Evolutionary conservation across 1,140 invertebrate species (phyloP), one percentile per base, ranked within the genome.

Genomic region (Prorops nasuta): DNA sequence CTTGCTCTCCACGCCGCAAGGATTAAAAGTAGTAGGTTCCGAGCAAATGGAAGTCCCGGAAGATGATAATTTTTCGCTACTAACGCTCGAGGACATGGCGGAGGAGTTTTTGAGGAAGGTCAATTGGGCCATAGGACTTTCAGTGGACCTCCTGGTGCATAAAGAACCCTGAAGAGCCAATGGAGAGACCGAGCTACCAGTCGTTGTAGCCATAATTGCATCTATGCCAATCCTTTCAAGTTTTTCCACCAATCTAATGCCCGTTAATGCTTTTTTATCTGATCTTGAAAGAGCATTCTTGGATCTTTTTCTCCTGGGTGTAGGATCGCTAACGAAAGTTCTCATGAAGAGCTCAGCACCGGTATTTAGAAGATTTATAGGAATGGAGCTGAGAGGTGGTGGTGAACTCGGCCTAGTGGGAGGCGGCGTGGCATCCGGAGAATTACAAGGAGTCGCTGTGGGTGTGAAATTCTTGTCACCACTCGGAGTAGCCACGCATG

Each of bases 371-470:
- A 87, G 64, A 12, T 85, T 82, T 49, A 88, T 81, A 3, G 86
- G 77, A 2, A 85, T 71, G 2, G 84, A 83, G 3, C 80, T 74
- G 3, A 63, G 60, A 0, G 70, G 74, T 3, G 79, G 77, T 8
- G 82, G 77, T 17, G 87, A 82, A 52, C 79, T 71, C 49, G 82
- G 72, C 59, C 86, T 65, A 20, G 87, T 80, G 49, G 83, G 72
- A 3, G 74, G 72, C 12, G 81, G 77, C 67, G 80, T 77, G 54
- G 81, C 78, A 67, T 84, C 84, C 2, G 89, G 86, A 74, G 86
- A 91, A 54, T 91, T 91, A 46, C 87, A 90, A 2, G 91, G 91
- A 12, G 90, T 92, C 0, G 90, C 86, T 0, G 90, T 91, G 3
- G 90, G 89, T 1, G 86, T 85, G 53, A 82, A 83, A 59, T 86